Evolutionary conservation across 2,797 vertebrate species (phyloP).

Genomic region (Prunella strophiata): DNA sequence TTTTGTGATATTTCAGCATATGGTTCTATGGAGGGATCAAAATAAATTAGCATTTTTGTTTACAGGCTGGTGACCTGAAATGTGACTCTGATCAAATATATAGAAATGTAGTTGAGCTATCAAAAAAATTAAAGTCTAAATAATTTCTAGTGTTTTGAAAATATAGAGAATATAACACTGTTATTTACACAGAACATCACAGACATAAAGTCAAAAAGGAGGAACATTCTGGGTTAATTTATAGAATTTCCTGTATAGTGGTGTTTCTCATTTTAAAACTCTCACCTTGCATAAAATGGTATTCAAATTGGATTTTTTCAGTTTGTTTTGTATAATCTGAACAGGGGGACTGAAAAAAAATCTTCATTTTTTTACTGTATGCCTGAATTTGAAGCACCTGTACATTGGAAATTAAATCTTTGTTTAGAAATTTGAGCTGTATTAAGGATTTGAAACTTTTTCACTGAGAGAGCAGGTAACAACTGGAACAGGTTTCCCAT

Average conservation of each 20-base stretch:
- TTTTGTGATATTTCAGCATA: not conserved
- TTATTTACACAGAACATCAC: not conserved
- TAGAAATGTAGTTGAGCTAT: not conserved
- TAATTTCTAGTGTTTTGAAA: not conserved
- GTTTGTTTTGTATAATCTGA: not conserved
- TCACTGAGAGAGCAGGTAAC: not conserved
- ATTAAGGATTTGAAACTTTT: not conserved
- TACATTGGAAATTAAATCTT: not conserved
- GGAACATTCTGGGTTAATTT: not conserved
- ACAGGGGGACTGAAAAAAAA: not conserved
- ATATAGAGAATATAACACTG: not conserved
- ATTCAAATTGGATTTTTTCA: not conserved
- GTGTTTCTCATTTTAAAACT: not conserved
- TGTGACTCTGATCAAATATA: not conserved
- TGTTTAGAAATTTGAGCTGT: not conserved
- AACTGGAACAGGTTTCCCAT: not conserved
- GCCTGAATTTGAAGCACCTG: not conserved
- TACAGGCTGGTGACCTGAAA: not conserved
- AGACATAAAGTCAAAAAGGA: not conserved
- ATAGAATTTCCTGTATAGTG: not conserved
- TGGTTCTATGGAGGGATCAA: not conserved
- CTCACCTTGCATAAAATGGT: not conserved
- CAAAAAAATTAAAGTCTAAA: not conserved
- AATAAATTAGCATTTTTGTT: not conserved
- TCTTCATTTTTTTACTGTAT: no score